Conservation (phyloP, 2,888 invertebrate species). For the Quadroppia sp. region DNA sequence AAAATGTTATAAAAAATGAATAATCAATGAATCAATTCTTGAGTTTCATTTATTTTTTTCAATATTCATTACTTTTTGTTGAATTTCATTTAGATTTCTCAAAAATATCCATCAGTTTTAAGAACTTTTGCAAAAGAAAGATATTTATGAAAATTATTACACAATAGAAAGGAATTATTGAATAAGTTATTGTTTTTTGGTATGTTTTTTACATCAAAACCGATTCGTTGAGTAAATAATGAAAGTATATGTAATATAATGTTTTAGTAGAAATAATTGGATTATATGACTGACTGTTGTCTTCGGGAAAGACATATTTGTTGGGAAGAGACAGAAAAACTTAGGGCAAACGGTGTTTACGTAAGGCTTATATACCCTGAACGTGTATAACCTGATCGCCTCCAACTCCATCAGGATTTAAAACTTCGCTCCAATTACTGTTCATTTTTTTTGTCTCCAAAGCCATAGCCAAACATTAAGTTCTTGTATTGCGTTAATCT, state of each 20-base stretch:
- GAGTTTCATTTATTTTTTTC: too few relatives aligned
- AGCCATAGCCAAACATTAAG: slow-evolving; percentile 20
- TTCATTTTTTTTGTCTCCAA: slow-evolving; percentile 19
- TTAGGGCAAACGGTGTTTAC: slow-evolving; percentile 32
- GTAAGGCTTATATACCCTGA: background rate
- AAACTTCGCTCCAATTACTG: slow-evolving; percentile 23
- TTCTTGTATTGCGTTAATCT: slow-evolving; percentile 38
- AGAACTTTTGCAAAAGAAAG: too few relatives aligned
- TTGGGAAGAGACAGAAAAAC: background rate
- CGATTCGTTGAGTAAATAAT: too few relatives aligned
- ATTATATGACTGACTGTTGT: background rate
- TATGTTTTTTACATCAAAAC: too few relatives aligned
- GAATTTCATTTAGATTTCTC: too few relatives aligned
- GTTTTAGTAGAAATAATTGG: slow-evolving; percentile 11
- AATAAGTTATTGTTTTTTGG: too few relatives aligned
- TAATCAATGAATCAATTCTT: too few relatives aligned
- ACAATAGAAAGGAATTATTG: too few relatives aligned
- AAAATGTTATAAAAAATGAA: background rate
- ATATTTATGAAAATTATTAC: too few relatives aligned
- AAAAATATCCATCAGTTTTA: too few relatives aligned
- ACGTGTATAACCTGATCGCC: slow-evolving; percentile 5
- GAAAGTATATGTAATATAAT: too few relatives aligned
- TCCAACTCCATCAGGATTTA: slow-evolving; percentile 31
- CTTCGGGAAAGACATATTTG: slow-evolving; percentile 22
- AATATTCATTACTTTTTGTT: too few relatives aligned